Base-by-base conservation (phyloP, 1,140 invertebrate species). In the Drosophila pectinifera region DNA sequence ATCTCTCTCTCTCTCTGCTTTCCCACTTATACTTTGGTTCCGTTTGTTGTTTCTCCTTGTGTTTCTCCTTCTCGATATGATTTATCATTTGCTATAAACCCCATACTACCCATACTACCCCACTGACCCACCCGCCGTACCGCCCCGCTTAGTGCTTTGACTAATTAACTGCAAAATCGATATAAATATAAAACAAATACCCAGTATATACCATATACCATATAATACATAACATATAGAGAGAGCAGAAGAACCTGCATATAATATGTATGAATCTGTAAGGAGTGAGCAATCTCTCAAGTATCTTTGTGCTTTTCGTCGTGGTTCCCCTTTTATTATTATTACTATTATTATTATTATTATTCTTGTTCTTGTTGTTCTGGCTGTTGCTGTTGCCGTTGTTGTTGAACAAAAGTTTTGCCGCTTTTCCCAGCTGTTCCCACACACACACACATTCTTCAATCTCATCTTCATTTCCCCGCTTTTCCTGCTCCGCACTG, bases 11-110 rank as follows among this genome's bases (percentile, higher is more conserved):
- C 28, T 18, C 55, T 42, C n/a, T 26, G 16, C 49, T 11, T 16
- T 45, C 8, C 43, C 11, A 14, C 20, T 51, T 39, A 31, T 22
- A 14, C 18, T 28, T 28, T 54, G 46, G 62, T 67, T 34, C 24
- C 38, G 20, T 36, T 14, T 56, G 18, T 45, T 41, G 16, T 26
- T 14, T 59, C 22, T 45, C 4, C 62, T 20, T 11, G 11, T 56
- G 20, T 67, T 18, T 36, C 20, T 46, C 34, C 13, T 31, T 57
- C 5, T 8, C 20, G n/a, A 41, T 51, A 49, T 73, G 24, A 63
- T 64, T 72, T 69, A 73, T 75, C 53, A 57, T 70, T 70, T 68
- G 67, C 67, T 70, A 18, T 70, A 55, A 28, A 46, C 39, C 49
- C 62, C n/a, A n/a, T n/a, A n/a, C n/a, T n/a, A n/a, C n/a, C 62